Conservation (phyloP, 2,888 invertebrate species). For the Homarus gammarus region DNA sequence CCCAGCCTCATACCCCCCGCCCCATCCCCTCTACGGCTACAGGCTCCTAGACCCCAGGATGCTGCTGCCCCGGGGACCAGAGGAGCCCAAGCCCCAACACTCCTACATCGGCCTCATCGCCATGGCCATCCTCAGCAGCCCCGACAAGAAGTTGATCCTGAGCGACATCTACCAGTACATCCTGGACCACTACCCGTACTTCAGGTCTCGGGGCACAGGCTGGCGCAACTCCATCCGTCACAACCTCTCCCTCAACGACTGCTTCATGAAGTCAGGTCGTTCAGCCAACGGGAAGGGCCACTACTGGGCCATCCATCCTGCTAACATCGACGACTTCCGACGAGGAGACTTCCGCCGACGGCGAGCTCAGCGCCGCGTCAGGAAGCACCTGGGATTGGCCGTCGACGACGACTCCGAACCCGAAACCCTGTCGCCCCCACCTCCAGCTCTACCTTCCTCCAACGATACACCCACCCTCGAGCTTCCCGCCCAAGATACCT, state of each 20-base stretch:
- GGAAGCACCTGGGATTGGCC: conserved; percentile 97
- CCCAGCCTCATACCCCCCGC: conserved; percentile 13
- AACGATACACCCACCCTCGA: background rate
- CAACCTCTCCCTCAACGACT: conserved; percentile 97
- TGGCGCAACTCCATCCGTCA: conserved; percentile 99
- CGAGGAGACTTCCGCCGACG: conserved; percentile 97
- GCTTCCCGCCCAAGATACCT: background rate
- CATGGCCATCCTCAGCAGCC: conserved; percentile 96
- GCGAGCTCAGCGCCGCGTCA: conserved; percentile 96
- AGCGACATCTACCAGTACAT: conserved; percentile 99
- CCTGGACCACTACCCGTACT: conserved; percentile 97
- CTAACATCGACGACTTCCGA: conserved; percentile 97
- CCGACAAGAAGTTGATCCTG: conserved; percentile 94
- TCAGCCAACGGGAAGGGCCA: conserved; percentile 99
- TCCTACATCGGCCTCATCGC: conserved; percentile 99
- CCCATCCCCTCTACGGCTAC: conserved; percentile 73
- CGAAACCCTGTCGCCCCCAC: conserved; percentile 83
- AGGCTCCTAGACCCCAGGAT: conserved; percentile 78
- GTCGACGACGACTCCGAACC: conserved; percentile 97
- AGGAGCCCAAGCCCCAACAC: conserved; percentile 98
- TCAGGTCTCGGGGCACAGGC: conserved; percentile 95
- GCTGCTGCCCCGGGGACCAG: conserved; percentile 79
- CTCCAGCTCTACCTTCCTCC: conserved; percentile 64
- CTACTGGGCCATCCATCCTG: conserved; percentile 97
- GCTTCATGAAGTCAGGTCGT: conserved; percentile 97